phyloP scores from a whole-genome alignment of 2,888 invertebrate genomes.

The Caenorhabditis sulstoni region DNA sequence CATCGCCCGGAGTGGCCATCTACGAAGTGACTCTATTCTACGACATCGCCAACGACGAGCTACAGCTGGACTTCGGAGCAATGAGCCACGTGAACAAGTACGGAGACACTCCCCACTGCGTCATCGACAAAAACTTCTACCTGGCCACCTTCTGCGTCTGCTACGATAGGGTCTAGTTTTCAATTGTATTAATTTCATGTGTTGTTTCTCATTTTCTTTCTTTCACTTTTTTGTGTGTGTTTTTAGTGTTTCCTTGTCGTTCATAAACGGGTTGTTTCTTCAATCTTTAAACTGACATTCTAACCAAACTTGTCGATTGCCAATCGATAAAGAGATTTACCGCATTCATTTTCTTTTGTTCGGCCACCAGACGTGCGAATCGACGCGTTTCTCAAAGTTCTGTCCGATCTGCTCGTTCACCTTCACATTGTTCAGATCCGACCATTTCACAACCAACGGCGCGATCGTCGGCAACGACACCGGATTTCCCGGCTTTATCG shows the following conservation, averaged over 20 bases:
- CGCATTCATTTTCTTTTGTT: slow-evolving; percentile 51
- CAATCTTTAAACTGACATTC: no score
- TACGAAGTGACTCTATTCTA: slow-evolving; percentile 84
- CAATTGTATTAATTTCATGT: no score
- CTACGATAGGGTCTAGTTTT: slow-evolving; percentile 68
- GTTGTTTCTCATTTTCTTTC: no score
- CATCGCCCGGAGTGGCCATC: slow-evolving; percentile 87
- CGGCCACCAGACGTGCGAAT: slow-evolving; percentile 77
- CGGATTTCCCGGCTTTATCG: slow-evolving; percentile 69
- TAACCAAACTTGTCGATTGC: no score
- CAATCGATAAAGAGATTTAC: neutral
- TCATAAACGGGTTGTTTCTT: no score
- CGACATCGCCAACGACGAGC: slow-evolving; percentile 15
- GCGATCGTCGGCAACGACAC: slow-evolving; percentile 75
- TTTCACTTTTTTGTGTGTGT: no score
- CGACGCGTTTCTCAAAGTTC: slow-evolving; percentile 77
- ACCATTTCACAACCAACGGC: slow-evolving; percentile 72
- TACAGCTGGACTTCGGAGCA: slow-evolving; percentile 85
- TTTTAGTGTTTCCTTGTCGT: no score
- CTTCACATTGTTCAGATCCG: slow-evolving; percentile 66
- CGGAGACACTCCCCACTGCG: slow-evolving; percentile 88
- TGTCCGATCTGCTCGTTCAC: slow-evolving; percentile 73
- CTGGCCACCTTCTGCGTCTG: slow-evolving; percentile 79
- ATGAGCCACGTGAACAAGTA: slow-evolving; percentile 90
- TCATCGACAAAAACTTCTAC: slow-evolving; percentile 83